Conservation (phyloP, 2,888 invertebrate species). For the Dynastes hyllus region DNA sequence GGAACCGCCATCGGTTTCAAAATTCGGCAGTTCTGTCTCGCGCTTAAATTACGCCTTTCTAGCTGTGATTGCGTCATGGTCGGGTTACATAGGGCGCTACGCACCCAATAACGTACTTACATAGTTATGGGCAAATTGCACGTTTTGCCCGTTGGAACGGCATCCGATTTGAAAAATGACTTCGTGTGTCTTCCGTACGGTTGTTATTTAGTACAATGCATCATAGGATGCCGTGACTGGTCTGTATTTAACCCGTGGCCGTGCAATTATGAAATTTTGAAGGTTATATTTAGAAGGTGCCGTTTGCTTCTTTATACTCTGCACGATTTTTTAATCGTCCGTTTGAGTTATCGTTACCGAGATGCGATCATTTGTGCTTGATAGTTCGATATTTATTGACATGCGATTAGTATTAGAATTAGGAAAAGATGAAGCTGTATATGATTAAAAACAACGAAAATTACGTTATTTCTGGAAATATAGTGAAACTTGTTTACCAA, state of each 20-base stretch:
- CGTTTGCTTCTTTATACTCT: slow-evolving; percentile 50
- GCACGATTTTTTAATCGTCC: slow-evolving; percentile 38
- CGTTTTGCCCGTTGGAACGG: slow-evolving; percentile 42
- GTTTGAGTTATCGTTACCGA: slow-evolving; percentile 7
- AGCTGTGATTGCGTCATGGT: slow-evolving; percentile 17
- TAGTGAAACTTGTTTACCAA: too few relatives aligned
- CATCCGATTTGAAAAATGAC: slow-evolving; percentile 54
- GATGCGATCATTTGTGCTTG: slow-evolving; percentile 2
- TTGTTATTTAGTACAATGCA: slow-evolving; percentile 58
- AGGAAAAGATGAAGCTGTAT: too few relatives aligned
- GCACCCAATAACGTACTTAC: slow-evolving; percentile 20
- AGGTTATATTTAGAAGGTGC: slow-evolving; percentile 43
- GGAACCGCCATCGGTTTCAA: slow-evolving; percentile 19
- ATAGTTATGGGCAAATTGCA: slow-evolving; percentile 45
- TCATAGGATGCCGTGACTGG: slow-evolving; percentile 56
- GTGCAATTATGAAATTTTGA: slow-evolving; percentile 54
- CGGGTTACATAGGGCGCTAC: background rate
- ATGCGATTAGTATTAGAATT: too few relatives aligned
- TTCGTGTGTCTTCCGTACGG: slow-evolving; percentile 56
- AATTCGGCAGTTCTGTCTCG: slow-evolving; percentile 31
- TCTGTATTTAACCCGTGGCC: slow-evolving; percentile 55
- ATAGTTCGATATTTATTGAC: background rate
- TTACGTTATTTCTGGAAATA: too few relatives aligned
- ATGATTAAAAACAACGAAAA: too few relatives aligned
- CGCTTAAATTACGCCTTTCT: slow-evolving; percentile 18